Evolutionary conservation across 1,140 invertebrate genomes (phyloP), one percentile per base, ranked within the genome.

Genomic region (Coelopa frigida): DNA sequence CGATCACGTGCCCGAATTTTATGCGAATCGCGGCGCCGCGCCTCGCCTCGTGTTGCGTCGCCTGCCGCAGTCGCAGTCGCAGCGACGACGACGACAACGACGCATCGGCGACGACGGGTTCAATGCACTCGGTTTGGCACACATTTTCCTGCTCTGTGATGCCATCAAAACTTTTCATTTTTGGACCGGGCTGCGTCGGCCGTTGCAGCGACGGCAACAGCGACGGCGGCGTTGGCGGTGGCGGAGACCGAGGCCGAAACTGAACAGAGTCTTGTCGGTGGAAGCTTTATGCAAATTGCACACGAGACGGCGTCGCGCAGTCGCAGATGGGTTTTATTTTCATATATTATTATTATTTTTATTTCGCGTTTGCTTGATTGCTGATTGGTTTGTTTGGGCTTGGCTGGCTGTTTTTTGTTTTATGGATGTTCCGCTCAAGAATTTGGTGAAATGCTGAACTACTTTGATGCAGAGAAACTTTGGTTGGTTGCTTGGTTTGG

Each of bases 41-140:
- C n/a, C n/a, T n/a, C n/a, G n/a, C n/a, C n/a, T n/a, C n/a, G n/a
- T n/a, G n/a, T n/a, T n/a, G n/a, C n/a, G n/a, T n/a, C n/a, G n/a
- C n/a, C n/a, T n/a, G n/a, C n/a, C n/a, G n/a, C n/a, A n/a, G n/a
- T n/a, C n/a, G n/a, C 58, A 61, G 58, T 61, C 58, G 58, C 58
- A 58, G 58, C 60, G 58, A 50, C 55, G 58, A 61, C 58, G 52
- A 56, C 61, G 58, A 61, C 60, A 58, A 58, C 58, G 56, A 6
- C 18, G 36, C 18, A 38, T 7, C 17, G 11, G 14, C n/a, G 23
- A 18, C 14, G 23, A 21, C 17, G 37, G 55, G 54, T 59, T 55
- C 57, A 58, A 56, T 59, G 56, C 56, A 58, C 57, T 59, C 52
- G 50, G 53, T 59, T 55, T 59, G 57, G 54, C 57, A 59, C 57